Base-by-base conservation (phyloP, 1,140 invertebrate genomes). In the Oedothorax gibbosus region DNA sequence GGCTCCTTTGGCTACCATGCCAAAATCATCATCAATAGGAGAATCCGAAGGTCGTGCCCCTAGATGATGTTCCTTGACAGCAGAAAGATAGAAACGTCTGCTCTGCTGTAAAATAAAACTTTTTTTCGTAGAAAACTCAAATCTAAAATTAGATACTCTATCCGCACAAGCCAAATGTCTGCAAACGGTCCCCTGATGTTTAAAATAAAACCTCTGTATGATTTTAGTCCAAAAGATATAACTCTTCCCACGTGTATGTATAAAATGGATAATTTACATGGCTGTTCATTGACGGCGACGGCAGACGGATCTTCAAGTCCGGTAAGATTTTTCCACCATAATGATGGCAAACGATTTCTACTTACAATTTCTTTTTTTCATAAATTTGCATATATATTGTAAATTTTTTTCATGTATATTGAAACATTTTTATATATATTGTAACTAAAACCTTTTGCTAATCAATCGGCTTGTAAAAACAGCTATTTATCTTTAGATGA, bases 131-230 rank as follows among this genome's bases (percentile, higher is more conserved):
- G 35, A 35, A 35, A 35, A 35, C 57, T 62, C 57, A 62, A 62
- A 18, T 18, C 18, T 68, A 7, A 53, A 8, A 57, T 21, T 77
- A 54, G 35, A 35, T 35, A 35, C 35, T 35, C 35, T 35, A 35
- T 35, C 35, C 1, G 35, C 35, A 35, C 35, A 35, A 35, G 35
- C 35, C 35, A 18, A 51, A 75, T 75, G 72, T n/a, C 53, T 79
- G 64, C 60, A 51, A 82, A 82, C 56, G 88, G 87, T 2, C 86
- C 88, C 18, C 86, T 88, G 84, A 91, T 93, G 92, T 94, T 92
- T 87, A 86, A 86, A 68, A 88, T 92, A 88, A 92, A 90, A 88
- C 92, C 91, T 76, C 90, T 93, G 79, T 90, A 93, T 71, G 87
- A 88, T 35, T 88, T 92, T 82, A 89, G 91, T 72, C 88, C 90